A percentile compares a stretch with the other conserved stretches of the same genome.
Evolutionary conservation across 2,797 vertebrate genomes (phyloP).

Genomic region (Cetoscarus ocellatus): DNA sequence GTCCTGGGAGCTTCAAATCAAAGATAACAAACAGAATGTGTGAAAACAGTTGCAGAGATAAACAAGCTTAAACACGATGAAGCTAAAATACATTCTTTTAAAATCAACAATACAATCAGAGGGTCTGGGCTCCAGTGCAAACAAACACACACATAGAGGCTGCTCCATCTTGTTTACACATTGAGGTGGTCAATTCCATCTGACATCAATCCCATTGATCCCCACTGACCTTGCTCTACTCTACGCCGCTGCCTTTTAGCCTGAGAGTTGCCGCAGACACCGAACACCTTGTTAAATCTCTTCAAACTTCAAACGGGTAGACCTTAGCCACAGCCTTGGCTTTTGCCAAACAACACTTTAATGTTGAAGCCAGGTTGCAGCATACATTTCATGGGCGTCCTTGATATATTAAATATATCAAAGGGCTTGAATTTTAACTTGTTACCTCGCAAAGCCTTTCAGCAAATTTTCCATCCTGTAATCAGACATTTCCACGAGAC

Average conservation of each 20-base stretch:
- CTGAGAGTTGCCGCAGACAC: slow-evolving; percentile 4
- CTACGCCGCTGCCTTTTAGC: slow-evolving; percentile 16
- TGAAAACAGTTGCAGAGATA: slow-evolving; percentile 31
- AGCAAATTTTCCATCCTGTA: not conserved
- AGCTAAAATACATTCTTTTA: slow-evolving; percentile 21
- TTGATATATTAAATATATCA: not conserved
- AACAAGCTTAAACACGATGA: slow-evolving; percentile 31
- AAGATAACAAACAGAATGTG: slow-evolving; percentile 26
- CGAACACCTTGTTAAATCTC: slow-evolving; percentile 13
- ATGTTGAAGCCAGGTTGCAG: not conserved
- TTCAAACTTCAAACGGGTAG: not conserved
- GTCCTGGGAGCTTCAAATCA: slow-evolving; percentile 38
- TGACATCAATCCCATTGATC: slow-evolving; percentile 58
- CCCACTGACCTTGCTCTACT: slow-evolving; percentile 41
- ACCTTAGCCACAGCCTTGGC: not conserved
- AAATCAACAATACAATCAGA: slow-evolving; percentile 23
- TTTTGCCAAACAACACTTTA: slow-evolving; percentile 4
- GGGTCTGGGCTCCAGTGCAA: not conserved
- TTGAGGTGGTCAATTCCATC: slow-evolving; percentile 35
- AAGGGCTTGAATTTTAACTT: not conserved
- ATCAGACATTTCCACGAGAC: slow-evolving; percentile 9
- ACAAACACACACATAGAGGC: slow-evolving; percentile 3
- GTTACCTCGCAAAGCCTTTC: not conserved
- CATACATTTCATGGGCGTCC: not conserved
- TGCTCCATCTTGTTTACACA: slow-evolving; percentile 50